Conservation (phyloP, 2,113 vertebrate species). For the Egretta garzetta region DNA sequence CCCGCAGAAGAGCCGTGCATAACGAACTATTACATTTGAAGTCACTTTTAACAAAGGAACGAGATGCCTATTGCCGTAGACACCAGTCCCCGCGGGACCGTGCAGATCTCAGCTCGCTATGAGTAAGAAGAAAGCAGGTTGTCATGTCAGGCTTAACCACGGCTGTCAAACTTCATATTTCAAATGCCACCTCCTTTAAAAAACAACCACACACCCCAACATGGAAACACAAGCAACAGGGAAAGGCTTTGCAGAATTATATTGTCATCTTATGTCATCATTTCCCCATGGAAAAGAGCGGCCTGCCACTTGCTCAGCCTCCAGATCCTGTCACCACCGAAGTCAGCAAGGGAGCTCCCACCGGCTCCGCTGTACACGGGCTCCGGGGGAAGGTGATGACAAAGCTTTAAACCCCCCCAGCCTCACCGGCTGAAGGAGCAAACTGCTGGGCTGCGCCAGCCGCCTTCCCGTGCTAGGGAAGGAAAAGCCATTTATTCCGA, state of each 20-base stretch:
- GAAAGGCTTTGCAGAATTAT: background rate
- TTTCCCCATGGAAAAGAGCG: background rate
- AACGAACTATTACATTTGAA: background rate
- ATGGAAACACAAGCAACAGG: background rate
- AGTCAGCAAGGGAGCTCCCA: background rate
- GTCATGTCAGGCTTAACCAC: background rate
- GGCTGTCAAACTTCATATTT: slow-evolving; percentile 35
- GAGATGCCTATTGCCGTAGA: background rate
- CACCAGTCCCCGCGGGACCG: background rate
- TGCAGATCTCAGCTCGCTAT: background rate
- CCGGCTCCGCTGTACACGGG: accelerated
- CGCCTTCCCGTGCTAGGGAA: background rate
- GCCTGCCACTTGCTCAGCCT: background rate
- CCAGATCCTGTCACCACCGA: background rate
- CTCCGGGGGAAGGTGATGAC: background rate
- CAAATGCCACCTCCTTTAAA: slow-evolving; percentile 37
- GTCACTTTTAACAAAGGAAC: background rate
- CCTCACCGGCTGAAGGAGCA: background rate
- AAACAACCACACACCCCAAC: background rate
- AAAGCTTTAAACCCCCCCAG: background rate
- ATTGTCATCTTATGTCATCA: background rate
- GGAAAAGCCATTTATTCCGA: background rate
- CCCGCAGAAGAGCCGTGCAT: background rate
- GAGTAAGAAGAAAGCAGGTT: slow-evolving; percentile 8
- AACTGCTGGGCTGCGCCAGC: background rate